These are phyloP conservation scores for Caretta caretta DNA, from an alignment of 2,113 vertebrate genomes.

Conservation along the genomic window DNA sequence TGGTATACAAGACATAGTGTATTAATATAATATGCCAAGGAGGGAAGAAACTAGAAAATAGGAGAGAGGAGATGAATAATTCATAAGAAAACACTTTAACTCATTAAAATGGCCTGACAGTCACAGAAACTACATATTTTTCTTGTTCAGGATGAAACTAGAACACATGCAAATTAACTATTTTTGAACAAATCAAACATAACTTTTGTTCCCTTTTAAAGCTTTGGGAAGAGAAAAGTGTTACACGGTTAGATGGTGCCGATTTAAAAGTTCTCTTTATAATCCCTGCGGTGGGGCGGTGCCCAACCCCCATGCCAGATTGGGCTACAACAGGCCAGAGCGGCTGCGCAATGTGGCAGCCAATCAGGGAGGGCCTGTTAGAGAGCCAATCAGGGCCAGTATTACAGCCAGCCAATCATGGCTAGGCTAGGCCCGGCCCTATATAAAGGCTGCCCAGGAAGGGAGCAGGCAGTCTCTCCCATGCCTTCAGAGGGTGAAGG, in stretches of 20 bases:
- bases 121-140: slow-evolving; percentile 49
- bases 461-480: too few relatives aligned
- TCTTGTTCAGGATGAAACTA: slow-evolving; percentile 47
- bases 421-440: too few relatives aligned
- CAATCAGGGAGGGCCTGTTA: too few relatives aligned
- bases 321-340: too few relatives aligned
- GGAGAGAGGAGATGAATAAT: slow-evolving; percentile 57
- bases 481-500: too few relatives aligned
- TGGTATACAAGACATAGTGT: slow-evolving; percentile 8
- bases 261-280: neutral
- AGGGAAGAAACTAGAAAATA: slow-evolving; percentile 38
- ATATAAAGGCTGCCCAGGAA: too few relatives aligned
- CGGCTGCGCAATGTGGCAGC: too few relatives aligned
- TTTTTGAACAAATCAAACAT: slow-evolving; percentile 20
- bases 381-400: too few relatives aligned
- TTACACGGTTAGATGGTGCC: neutral
- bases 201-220: neutral
- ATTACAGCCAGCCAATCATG: too few relatives aligned
- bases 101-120: slow-evolving; percentile 64
- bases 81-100: slow-evolving; percentile 63
- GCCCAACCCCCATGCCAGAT: too few relatives aligned
- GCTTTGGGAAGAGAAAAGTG: slow-evolving; percentile 16
- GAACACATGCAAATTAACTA: slow-evolving; percentile 59
- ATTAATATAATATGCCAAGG: slow-evolving; percentile 22
- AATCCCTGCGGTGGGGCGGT: neutral